Evolutionary conservation across 1,140 invertebrate species (phyloP).

Genomic region (Neodiprion virginianus): DNA sequence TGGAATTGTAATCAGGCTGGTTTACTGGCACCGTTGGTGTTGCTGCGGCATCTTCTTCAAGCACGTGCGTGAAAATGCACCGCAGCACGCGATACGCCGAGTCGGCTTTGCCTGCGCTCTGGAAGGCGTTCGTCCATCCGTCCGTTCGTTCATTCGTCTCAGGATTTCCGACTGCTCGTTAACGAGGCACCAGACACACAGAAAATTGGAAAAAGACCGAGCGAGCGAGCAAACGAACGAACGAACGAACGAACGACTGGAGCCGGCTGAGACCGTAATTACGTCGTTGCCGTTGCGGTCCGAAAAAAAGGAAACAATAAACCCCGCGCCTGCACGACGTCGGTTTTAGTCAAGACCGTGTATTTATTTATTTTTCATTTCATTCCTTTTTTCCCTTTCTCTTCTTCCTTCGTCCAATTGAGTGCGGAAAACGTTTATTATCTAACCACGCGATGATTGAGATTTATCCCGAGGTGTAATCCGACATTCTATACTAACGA

Average conservation of each 20-base stretch:
- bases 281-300: neutral
- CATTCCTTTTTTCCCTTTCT: neutral
- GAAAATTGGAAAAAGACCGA: neutral
- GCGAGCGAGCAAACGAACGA: neutral
- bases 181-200: neutral
- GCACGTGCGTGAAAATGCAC: neutral
- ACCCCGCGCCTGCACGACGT: neutral
- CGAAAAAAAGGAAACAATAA: neutral
- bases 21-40: neutral
- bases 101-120: neutral
- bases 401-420: neutral
- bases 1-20: no score
- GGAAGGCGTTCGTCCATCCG: neutral
- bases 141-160: neutral
- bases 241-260: neutral
- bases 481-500: no score
- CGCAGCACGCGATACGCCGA: neutral
- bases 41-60: neutral
- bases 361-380: no score
- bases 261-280: neutral
- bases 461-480: no score
- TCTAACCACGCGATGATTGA: no score
- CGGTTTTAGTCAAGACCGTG: no score
- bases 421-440: constrained; percentile 4
- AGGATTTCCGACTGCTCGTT: constrained; percentile 4